Evolutionary conservation across 2,888 invertebrate species (phyloP), one percentile per base, ranked within the genome.

Genomic region (Tenthredo scrophulariae): DNA sequence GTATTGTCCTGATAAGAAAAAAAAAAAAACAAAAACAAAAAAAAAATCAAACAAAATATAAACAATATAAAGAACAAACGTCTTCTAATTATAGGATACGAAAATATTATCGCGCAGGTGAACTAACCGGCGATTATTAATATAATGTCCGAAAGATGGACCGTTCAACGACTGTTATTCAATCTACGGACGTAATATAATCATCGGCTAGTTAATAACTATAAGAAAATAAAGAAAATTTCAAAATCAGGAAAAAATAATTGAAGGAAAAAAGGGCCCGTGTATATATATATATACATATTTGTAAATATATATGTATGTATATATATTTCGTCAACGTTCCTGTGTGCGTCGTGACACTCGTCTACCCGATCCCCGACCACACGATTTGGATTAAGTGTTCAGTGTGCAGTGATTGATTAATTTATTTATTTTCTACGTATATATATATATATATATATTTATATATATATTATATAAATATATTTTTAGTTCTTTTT

Each of bases 331-430:
- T 74, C 40, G 43, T 74, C 74, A 74, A 74, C 74, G 74, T 40
- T 74, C 74, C 74, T 74, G 74, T 54, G 50, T 77, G 77, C 77
- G 77, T 77, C 77, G 46, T 54, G 29, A 50, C 77, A 77, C 77
- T 77, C 54, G 18, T 46, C 43, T 46, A 75, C 40, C 46, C 26
- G 15, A 15, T 46, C 46, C 75, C 46, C 77, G 77, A 50, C 77
- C 50, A 77, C 77, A 77, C 77, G 77, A 77, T 77, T 77, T 77
- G 77, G 77, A 77, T 77, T 77, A 77, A 77, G 77, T 77, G 77
- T 77, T 74, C 22, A 77, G 77, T 77, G 77, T 77, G 77, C 46
- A 77, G 77, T 77, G 77, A 77, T 77, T 54, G 46, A 77, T 77
- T 77, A 29, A 67, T 67, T 77, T 50, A 77, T 77, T 77, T 9